Conservation (phyloP, 2,797 vertebrate species). For the Onychomys arenicola region DNA sequence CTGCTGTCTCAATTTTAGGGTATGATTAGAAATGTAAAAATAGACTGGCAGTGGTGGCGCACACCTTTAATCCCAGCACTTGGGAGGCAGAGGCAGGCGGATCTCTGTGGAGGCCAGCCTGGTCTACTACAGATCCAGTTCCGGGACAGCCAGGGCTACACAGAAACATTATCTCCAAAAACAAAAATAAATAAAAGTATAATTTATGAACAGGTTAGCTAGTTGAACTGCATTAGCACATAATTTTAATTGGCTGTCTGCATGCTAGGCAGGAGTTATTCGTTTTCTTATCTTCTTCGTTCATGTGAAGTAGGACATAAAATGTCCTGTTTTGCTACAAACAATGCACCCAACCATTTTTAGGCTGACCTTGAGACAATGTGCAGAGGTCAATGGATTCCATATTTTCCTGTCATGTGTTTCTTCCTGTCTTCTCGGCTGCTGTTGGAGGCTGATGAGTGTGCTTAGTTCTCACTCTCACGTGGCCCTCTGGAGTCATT, state of each 20-base stretch:
- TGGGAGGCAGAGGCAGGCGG: too few species aligned
- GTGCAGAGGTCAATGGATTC: constrained; percentile 95
- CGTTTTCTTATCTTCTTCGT: constrained; percentile 96
- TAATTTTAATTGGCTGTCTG: constrained; percentile 95
- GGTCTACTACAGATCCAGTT: too few species aligned
- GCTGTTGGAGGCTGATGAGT: constrained; percentile 86
- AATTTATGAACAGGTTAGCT: not conserved
- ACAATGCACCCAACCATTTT: constrained; percentile 95
- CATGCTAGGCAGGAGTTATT: constrained; percentile 97
- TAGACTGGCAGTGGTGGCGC: not conserved
- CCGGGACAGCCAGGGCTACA: too few species aligned
- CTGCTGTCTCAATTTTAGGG: constrained; percentile 43
- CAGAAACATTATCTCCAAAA: not conserved
- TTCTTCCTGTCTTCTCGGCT: constrained; percentile 88
- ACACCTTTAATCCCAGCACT: too few species aligned
- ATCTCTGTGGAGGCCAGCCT: too few species aligned
- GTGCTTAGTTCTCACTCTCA: constrained; percentile 87
- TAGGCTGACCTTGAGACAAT: constrained; percentile 94
- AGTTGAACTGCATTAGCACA: constrained; percentile 90
- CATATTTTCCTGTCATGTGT: constrained; percentile 83
- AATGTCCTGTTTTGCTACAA: constrained; percentile 95
- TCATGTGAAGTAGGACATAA: constrained; percentile 95
- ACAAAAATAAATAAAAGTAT: not conserved
- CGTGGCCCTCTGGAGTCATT: constrained; percentile 84
- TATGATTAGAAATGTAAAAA: constrained; percentile 38